These are phyloP conservation scores for Ellobius talpinus DNA, from an alignment of 2,113 vertebrate species.

Conservation along the genomic window DNA sequence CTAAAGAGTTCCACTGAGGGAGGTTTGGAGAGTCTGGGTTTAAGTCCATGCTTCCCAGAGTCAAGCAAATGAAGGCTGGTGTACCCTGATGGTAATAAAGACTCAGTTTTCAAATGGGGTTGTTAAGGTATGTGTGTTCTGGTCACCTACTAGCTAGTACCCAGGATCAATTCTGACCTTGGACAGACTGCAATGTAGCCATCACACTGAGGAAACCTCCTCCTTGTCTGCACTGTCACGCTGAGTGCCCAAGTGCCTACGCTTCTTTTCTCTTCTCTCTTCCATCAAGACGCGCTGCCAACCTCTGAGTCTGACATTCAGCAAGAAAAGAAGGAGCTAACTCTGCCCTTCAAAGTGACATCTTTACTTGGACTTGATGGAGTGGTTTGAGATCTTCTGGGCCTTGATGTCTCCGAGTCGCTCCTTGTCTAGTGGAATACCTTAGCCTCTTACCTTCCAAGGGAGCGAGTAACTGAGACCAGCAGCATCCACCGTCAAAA, in stretches of 20 bases:
- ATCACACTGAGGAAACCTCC: neutral
- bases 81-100: neutral
- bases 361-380: neutral
- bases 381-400: conserved; percentile 9
- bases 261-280: neutral
- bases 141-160: neutral
- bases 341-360: neutral
- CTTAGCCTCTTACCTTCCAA: conserved; percentile 16
- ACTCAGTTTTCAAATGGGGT: neutral
- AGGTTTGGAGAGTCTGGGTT: neutral
- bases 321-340: conserved; percentile 5
- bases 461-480: neutral
- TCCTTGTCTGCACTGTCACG: neutral
- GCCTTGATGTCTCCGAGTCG: neutral
- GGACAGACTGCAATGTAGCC: neutral
- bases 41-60: neutral
- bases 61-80: neutral
- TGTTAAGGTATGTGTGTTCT: neutral
- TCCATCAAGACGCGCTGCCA: neutral
- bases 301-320: neutral
- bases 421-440: neutral
- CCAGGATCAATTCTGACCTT: neutral
- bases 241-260: neutral
- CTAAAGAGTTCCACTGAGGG: neutral
- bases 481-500: neutral